Conservation (phyloP, 2,888 invertebrate species). For the Leptinotarsa tumamoca region DNA sequence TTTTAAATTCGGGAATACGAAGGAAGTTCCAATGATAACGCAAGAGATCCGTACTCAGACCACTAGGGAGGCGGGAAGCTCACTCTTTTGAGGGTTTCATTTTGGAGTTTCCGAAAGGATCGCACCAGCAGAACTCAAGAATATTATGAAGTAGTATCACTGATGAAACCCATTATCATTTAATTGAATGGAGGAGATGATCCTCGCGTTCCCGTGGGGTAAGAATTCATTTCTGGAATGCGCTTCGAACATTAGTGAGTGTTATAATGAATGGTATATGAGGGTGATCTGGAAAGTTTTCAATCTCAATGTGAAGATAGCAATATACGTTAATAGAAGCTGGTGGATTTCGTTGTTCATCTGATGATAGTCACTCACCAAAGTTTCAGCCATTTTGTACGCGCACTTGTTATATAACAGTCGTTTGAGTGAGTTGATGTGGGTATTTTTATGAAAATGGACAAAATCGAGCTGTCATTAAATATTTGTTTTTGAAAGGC, state of each 20-base stretch:
- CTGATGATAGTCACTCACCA: too few species aligned
- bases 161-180: conserved; percentile 5
- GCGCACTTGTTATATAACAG: too few species aligned
- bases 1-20: neutral
- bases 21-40: neutral
- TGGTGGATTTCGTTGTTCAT: too few species aligned
- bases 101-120: neutral
- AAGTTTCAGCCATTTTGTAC: too few species aligned
- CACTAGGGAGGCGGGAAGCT: neutral
- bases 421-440: too few species aligned
- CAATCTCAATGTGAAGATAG: too few species aligned
- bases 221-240: neutral
- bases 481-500: too few species aligned
- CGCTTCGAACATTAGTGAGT: neutral
- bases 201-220: neutral
- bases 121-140: neutral
- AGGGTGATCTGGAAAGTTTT: too few species aligned
- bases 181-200: neutral
- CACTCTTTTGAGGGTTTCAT: conserved; percentile 5
- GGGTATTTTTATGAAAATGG: too few species aligned
- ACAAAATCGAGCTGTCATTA: too few species aligned
- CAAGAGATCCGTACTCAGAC: neutral
- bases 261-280: neutral
- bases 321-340: too few species aligned
- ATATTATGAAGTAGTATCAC: neutral